phyloP scores from a whole-genome alignment of 2,797 vertebrate species.

The Enteromius anoplus region DNA sequence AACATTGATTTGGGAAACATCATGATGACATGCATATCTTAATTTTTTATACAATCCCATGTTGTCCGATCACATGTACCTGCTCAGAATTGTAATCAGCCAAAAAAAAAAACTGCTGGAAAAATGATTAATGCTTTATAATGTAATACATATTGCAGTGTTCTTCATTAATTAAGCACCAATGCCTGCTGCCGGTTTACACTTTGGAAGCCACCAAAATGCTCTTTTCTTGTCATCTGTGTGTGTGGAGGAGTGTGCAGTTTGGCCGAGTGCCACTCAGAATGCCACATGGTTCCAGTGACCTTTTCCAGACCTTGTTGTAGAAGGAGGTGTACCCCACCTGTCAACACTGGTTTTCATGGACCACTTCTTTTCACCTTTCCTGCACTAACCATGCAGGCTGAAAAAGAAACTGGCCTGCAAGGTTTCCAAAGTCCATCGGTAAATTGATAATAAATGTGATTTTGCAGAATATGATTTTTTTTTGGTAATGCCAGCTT shows the following conservation, averaged over 20 bases:
- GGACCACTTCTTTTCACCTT: slow-evolving; percentile 64
- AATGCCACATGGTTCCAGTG: slow-evolving; percentile 63
- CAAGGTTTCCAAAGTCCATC: slow-evolving; percentile 25
- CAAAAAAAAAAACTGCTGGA: neutral
- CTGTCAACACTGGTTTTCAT: slow-evolving; percentile 73
- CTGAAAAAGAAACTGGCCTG: slow-evolving; percentile 35
- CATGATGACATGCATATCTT: slow-evolving; percentile 16
- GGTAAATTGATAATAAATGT: slow-evolving; percentile 37
- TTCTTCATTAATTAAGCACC: neutral
- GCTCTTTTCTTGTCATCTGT: slow-evolving; percentile 27
- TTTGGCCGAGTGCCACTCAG: slow-evolving; percentile 59
- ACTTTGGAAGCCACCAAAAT: neutral
- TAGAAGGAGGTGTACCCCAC: slow-evolving; percentile 60
- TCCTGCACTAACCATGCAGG: slow-evolving; percentile 43
- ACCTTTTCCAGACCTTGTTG: slow-evolving; percentile 68
- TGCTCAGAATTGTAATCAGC: neutral
- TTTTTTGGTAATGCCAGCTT: slow-evolving; percentile 33
- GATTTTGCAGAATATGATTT: slow-evolving; percentile 1
- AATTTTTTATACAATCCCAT: slow-evolving; percentile 28
- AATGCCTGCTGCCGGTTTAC: neutral
- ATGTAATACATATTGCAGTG: neutral
- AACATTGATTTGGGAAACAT: neutral
- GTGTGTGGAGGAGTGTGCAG: neutral
- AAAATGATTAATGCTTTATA: neutral
- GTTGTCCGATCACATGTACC: neutral